A percentile compares a stretch with the other conserved stretches of the same genome.
phyloP scores from a whole-genome alignment of 2,797 vertebrate genomes.

The Orestias chungarensis region DNA sequence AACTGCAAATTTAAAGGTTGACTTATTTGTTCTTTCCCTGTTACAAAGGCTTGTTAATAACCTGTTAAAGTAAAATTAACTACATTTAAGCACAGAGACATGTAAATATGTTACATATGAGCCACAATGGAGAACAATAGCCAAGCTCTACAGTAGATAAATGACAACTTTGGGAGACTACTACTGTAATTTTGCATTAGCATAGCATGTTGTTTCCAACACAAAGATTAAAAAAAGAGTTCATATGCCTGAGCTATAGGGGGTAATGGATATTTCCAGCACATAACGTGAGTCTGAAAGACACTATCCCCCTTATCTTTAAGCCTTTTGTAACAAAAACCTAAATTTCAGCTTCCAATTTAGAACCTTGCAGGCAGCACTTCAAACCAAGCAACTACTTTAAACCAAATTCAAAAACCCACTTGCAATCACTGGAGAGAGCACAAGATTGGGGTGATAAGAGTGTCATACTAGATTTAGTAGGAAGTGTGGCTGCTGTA shows the following conservation, averaged over 20 bases:
- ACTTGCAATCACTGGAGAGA: neutral
- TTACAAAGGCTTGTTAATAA: neutral
- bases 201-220: neutral
- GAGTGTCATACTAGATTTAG: neutral
- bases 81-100: neutral
- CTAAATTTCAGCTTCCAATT: no score
- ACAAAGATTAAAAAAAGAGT: neutral
- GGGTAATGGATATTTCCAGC: neutral
- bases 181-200: neutral
- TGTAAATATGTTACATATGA: neutral
- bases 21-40: neutral
- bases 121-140: neutral
- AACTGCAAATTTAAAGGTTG: neutral
- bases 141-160: neutral
- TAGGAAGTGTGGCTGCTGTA: neutral
- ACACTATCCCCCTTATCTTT: neutral
- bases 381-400: neutral
- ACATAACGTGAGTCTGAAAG: neutral
- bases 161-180: neutral
- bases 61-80: neutral
- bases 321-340: neutral
- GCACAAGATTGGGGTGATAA: neutral
- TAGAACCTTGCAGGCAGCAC: neutral
- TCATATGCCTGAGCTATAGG: neutral
- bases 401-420: neutral